Evolutionary conservation across 1,140 invertebrate species (phyloP), one percentile per base, ranked within the genome.

Genomic region (Lepidurus arcticus): DNA sequence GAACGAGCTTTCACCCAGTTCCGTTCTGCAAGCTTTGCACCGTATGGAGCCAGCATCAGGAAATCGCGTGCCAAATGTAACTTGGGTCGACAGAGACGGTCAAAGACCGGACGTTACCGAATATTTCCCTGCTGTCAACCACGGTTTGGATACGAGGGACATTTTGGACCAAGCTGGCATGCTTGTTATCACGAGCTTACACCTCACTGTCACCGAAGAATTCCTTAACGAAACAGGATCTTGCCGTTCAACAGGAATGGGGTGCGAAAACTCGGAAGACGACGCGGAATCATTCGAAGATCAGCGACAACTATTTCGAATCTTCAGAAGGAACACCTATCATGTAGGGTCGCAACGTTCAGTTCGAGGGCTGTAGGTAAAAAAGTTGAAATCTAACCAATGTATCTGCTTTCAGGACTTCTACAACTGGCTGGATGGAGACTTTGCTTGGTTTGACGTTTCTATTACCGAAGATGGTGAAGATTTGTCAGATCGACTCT

Each of bases 401-500:
- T 16, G 34, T 11, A 16, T 47, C 45, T 47, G 10, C 45, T 65
- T 9, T 21, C 24, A 80, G 79, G 79, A 80, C 45, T 75, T 73
- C 44, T 80, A 73, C 76, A 76, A 78, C 24, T 77, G 77, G 74
- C 34, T 75, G 44, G 77, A 83, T 34, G 82, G 82, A 6, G 85
- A 88, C 76, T 88, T 87, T 85, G 86, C 84, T 0, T 88, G 87
- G 86, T 79, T 81, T 73, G 84, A 85, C 76, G 82, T 85, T 47
- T 85, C 85, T 24, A 85, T 86, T 53, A 85, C 83, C 34, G 84
- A 86, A 73, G 83, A 84, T 81, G 85, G 86, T 10, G 82, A 83
- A 53, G 86, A 87, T 76, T 84, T 85, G 74, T 82, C 84, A 34
- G 83, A 81, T 7, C 80, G 85, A 11, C 76, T 82, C 21, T 82